These are phyloP conservation scores for Cryptoblepharus egeriae DNA, from an alignment of 2,797 vertebrate species.

Conservation along the genomic window DNA sequence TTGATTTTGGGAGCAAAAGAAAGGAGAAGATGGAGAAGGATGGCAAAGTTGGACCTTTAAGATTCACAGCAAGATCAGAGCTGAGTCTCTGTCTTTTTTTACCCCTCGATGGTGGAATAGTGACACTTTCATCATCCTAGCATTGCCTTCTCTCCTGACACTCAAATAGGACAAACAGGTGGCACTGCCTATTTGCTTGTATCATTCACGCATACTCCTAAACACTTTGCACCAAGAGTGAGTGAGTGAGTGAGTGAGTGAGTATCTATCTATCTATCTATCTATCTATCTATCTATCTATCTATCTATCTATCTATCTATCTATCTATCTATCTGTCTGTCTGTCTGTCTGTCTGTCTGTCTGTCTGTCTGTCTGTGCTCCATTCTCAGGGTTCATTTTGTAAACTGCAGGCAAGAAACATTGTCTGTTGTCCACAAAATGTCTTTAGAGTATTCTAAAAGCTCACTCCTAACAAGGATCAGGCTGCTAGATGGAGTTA, in stretches of 20 bases:
- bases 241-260: too few relatives aligned
- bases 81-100: background rate
- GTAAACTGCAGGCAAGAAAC: slow-evolving; percentile 11
- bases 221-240: background rate
- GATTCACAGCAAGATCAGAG: background rate
- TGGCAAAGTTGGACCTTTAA: too few relatives aligned
- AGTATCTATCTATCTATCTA: too few relatives aligned
- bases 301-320: too few relatives aligned
- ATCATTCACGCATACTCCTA: background rate
- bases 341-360: too few relatives aligned
- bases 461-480: too few relatives aligned
- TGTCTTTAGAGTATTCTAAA: background rate
- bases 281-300: too few relatives aligned
- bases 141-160: background rate
- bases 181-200: background rate
- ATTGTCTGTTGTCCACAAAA: slow-evolving; percentile 34
- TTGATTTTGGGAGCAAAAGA: background rate
- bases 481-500: too few relatives aligned
- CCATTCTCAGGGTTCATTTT: background rate
- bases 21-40: background rate
- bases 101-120: background rate
- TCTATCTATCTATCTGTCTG: too few relatives aligned
- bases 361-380: too few relatives aligned
- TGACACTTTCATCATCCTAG: background rate
- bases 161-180: background rate